Base-by-base conservation (phyloP, 2,888 invertebrate genomes). In the Tenthredo livida region DNA sequence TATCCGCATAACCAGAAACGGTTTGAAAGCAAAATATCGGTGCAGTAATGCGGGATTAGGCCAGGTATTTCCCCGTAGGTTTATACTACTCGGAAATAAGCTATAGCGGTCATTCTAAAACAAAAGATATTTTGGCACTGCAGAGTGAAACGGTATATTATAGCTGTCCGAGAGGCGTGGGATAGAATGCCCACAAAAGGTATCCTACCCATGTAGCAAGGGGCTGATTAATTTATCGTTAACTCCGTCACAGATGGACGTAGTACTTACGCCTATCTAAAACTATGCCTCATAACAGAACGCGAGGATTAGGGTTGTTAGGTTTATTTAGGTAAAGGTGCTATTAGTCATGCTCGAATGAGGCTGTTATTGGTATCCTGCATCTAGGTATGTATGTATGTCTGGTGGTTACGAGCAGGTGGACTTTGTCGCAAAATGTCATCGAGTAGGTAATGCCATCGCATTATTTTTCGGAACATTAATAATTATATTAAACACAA, bases 221-320 rank as follows among this genome's bases (percentile, higher is more conserved):
- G 61, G 61, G 61, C 61, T 61, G 61, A 61, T 61, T 61, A 61
- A 61, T 61, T 61, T 61, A 12, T 61, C 61, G 61, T 25, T 61
- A 61, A 61, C 61, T 61, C 25, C 21, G 10, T 25, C 7, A 37
- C 37, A 12, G 21, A 25, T 61, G 17, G 25, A 1, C 21, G 25
- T 61, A 61, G 25, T 25, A 61, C 61, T 25, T 61, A 61, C 61
- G 61, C 25, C 61, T 10, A 1, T 61, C 25, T 10, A 61, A 25
- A 25, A 61, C 9, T 61, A 25, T 21, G 0, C 25, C 21, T 61
- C 2, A 61, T 12, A 54, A 54, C n/a, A n/a, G 7, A 54, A 54
- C 54, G 15, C 17, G 29, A 15, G 67, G 67, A 67, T 67, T 15
- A 67, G 67, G 6, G 29, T 54, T 54, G 54, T 54, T 54, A 54